These are phyloP conservation scores for Gallinago media DNA, from an alignment of 2,113 vertebrate species.

Conservation along the genomic window DNA sequence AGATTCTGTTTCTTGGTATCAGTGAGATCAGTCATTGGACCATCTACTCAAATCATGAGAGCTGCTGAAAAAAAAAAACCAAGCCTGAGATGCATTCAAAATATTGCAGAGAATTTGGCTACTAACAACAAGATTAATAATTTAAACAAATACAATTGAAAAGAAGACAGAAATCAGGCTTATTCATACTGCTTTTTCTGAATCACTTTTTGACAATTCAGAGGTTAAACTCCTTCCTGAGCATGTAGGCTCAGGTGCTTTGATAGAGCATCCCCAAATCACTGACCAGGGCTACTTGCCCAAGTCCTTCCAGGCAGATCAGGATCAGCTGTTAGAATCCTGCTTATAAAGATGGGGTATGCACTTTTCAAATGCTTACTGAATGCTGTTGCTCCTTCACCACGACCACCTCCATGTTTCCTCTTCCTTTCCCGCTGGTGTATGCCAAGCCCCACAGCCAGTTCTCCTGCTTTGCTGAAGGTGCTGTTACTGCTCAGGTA, in stretches of 20 bases:
- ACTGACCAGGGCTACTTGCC: not conserved
- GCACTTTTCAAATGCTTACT: not conserved
- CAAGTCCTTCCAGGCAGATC: not conserved
- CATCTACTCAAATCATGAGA: not conserved
- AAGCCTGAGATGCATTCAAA: not conserved
- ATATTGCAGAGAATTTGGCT: not conserved
- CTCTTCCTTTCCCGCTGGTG: not conserved
- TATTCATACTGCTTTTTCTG: not conserved
- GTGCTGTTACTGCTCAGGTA: not conserved
- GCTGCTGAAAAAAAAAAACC: not conserved
- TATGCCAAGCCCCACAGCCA: not conserved
- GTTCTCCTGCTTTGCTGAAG: not conserved
- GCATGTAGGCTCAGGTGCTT: not conserved
- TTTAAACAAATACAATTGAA: not conserved
- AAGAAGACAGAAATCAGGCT: not conserved
- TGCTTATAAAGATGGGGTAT: not conserved
- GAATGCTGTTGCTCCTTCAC: not conserved
- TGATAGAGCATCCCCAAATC: not conserved
- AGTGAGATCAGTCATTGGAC: not conserved
- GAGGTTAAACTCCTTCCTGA: not conserved
- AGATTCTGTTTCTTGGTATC: not conserved
- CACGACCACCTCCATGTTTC: not conserved
- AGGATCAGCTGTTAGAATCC: not conserved
- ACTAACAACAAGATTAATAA: not conserved
- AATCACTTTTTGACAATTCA: not conserved